Evolutionary conservation across 2,113 vertebrate species (phyloP), one percentile per base, ranked within the genome.

Genomic region (Guaruba guarouba): DNA sequence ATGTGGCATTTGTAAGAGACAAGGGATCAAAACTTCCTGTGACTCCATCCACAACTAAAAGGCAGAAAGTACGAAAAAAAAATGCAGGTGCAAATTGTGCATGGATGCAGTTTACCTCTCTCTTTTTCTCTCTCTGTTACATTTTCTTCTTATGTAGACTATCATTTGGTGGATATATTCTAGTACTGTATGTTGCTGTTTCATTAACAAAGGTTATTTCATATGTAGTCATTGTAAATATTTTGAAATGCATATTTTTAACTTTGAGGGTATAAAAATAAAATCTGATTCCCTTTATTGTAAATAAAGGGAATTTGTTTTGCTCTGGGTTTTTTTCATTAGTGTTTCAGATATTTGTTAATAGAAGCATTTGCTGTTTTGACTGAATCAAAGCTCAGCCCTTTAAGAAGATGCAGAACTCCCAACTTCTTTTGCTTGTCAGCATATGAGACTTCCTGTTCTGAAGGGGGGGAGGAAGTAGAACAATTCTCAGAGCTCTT

Each of bases 201-300:
- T 97, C 93, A 91, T 96, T 96, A 96, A 97, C 97, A 97, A 95
- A 89, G 84, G 84, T 97, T 97, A 97, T 98, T 97, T 97, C 97
- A 95, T 96, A 97, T 96, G 70, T 95, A 96, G 97, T 98, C 96
- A 98, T 82, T 98, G 98, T 98, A 98, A 98, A 98, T 98, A 98
- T 98, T 98, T 98, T 98, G 93, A 98, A 98, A 98, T 96, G 97
- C 97, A 48, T 98, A 97, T 98, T 98, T 98, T 98, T 98, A 98
- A 97, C 96, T 95, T 93, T 95, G 94, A 96, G 96, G 96, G 97
- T 96, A 98, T 97, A 96, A 97, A 98, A 98, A 97, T 92, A 98
- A 95, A 97, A 96, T 97, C 94, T 94, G 96, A 92, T 97, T 97
- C 95, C 84, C 94, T 98, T 97, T 95, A 95, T 88, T 37, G 95